Conservation (phyloP, 2,113 vertebrate species). For the Odobenus rosmarus region DNA sequence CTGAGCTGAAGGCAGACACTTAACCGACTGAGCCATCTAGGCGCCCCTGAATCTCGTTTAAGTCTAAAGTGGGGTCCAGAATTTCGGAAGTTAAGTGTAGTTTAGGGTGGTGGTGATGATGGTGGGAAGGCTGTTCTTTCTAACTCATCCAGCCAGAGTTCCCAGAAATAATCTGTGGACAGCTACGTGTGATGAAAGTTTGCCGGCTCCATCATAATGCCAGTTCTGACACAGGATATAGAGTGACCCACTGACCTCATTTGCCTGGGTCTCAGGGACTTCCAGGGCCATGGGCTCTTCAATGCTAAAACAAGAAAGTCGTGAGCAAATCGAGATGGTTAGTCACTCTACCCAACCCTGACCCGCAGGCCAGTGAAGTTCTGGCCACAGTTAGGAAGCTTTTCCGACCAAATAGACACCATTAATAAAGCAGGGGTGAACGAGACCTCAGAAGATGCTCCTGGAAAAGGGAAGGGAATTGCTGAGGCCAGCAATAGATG, state of each 20-base stretch:
- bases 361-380: not conserved
- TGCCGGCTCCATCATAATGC: not conserved
- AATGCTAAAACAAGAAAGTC: not conserved
- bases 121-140: not conserved
- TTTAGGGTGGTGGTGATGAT: not conserved
- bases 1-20: too few relatives aligned
- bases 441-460: not conserved
- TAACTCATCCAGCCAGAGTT: conserved; percentile 10
- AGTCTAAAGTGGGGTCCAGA: not conserved
- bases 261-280: not conserved
- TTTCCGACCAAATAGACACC: not conserved
- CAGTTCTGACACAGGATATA: not conserved
- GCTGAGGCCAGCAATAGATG: not conserved
- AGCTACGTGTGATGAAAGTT: conserved; percentile 16
- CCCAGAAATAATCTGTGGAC: conserved; percentile 37
- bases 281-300: not conserved
- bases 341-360: not conserved
- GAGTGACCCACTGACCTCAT: not conserved
- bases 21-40: too few relatives aligned
- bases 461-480: not conserved
- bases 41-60: not conserved
- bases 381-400: not conserved
- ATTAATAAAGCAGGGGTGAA: not conserved
- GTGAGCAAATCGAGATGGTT: not conserved
- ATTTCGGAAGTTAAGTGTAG: not conserved